phyloP scores from a whole-genome alignment of 2,888 invertebrate species.

The Hybos culiciformis region DNA sequence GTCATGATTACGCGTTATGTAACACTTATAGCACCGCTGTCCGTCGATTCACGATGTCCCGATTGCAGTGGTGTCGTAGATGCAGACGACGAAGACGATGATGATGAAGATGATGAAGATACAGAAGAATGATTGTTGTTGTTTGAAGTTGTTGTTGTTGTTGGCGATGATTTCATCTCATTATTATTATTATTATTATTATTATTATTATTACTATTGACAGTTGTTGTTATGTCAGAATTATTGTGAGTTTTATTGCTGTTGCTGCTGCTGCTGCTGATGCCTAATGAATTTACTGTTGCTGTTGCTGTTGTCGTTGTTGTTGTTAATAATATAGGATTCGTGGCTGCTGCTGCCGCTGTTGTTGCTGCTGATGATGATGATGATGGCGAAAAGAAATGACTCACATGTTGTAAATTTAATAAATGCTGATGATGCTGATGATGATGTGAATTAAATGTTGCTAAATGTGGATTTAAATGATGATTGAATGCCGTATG shows the following conservation, averaged over 20 bases:
- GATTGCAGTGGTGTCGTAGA: constrained; percentile 1
- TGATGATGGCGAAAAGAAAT: constrained; percentile 21
- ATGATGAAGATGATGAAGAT: constrained; percentile 8
- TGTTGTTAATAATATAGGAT: constrained; percentile 10
- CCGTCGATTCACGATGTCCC: constrained; percentile 11
- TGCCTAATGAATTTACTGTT: constrained; percentile 11
- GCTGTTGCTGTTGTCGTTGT: constrained; percentile 10
- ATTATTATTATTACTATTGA: constrained; percentile 11
- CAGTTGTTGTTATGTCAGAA: neutral
- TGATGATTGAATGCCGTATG: constrained; percentile 25
- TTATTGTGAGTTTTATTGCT: constrained; percentile 7
- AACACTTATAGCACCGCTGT: constrained; percentile 33
- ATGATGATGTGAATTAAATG: constrained; percentile 9
- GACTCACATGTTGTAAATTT: constrained; percentile 27
- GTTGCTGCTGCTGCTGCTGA: constrained; percentile 7
- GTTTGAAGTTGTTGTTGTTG: constrained; percentile 12
- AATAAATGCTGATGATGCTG: constrained; percentile 17
- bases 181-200: constrained; percentile 6
- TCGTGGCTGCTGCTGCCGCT: neutral
- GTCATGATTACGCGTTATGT: constrained; percentile 24
- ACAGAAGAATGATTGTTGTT: constrained; percentile 9
- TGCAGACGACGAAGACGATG: no score
- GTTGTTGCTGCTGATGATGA: constrained; percentile 4
- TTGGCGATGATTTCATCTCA: constrained; percentile 9
- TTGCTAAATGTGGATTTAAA: no score